Base-by-base conservation (phyloP, 2,797 vertebrate species). In the Siniperca obscura region DNA sequence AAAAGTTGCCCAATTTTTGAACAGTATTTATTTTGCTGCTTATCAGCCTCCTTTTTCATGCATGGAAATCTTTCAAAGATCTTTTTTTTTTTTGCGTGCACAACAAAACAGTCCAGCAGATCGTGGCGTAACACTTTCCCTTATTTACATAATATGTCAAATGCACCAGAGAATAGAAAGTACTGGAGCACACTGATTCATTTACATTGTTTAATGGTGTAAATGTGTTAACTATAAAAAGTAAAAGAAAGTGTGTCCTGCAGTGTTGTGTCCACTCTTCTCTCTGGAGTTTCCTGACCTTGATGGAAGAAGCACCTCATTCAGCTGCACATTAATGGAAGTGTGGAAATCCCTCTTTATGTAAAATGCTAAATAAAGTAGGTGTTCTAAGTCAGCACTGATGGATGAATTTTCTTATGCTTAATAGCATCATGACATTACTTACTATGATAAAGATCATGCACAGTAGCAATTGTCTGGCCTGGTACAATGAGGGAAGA, bases 61-160 rank as follows among this genome's bases (percentile, higher is more conserved):
- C 46, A 62, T 42, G 46, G 22, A 64, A 3, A 59, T 62, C 25
- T 76, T 70, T n/a, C 52, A 68, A 25, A 42, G 17, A 60, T 57
- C 27, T 75, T 16, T 44, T 65, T 13, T 75, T 16, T 44, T 65
- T 13, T 36, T 30, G 7, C 71, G 40, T 62, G 34, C 11, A 74
- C 36, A 66, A 56, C 40, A 68, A 56, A 82, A 70, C 70, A 59
- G 48, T 79, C 59, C 57, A 71, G 61, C 81, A 87, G 69, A 84
- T 75, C 34, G 25, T 60, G 13, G 17, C 76, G 67, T 60, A 84
- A 85, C 84, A 82, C 76, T 68, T 56, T 79, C n/a, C 52, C 66
- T 75, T 59, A 87, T 90, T 89, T 88, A 52, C 83, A 89, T 89
- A 78, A 75, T 74, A 75, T 84, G 76, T 76, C 74, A 87, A 84